Conservation (phyloP, 2,888 invertebrate species). For the Cephus sareptanus region DNA sequence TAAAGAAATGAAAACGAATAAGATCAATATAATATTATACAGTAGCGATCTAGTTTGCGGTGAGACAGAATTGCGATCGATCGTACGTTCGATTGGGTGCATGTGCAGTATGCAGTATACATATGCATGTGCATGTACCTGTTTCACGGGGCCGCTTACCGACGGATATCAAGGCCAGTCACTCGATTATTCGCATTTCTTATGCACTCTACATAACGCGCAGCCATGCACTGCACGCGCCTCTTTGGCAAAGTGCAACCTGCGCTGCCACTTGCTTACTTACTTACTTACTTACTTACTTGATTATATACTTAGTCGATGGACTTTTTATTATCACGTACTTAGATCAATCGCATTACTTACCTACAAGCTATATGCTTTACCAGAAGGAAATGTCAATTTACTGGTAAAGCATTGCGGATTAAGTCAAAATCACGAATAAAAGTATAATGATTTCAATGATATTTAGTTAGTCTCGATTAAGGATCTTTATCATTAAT, state of each 20-base stretch:
- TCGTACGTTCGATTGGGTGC: constrained; percentile 1
- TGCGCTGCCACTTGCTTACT: neutral
- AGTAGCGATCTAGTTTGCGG: constrained; percentile 14
- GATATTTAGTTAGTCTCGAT: neutral
- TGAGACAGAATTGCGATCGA: constrained; percentile 9
- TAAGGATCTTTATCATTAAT: neutral
- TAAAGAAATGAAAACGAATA: neutral
- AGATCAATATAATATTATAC: constrained; percentile 3
- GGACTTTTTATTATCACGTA: neutral
- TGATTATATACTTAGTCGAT: neutral
- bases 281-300: too few species aligned
- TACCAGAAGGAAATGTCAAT: neutral
- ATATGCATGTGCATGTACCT: constrained; percentile 2
- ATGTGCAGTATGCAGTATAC: neutral
- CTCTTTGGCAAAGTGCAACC: neutral
- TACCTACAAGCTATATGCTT: neutral
- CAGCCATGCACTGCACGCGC: constrained; percentile 15
- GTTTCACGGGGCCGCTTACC: constrained; percentile 33
- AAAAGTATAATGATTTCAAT: neutral
- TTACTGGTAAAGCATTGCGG: neutral
- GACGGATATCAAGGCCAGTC: constrained; percentile 53
- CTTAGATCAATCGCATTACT: neutral
- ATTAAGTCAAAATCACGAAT: neutral
- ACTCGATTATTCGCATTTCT: constrained; percentile 52
- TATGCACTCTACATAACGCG: constrained; percentile 35